These are phyloP conservation scores for Tragelaphus buxtoni DNA, from an alignment of 2,113 vertebrate genomes.

Conservation along the genomic window DNA sequence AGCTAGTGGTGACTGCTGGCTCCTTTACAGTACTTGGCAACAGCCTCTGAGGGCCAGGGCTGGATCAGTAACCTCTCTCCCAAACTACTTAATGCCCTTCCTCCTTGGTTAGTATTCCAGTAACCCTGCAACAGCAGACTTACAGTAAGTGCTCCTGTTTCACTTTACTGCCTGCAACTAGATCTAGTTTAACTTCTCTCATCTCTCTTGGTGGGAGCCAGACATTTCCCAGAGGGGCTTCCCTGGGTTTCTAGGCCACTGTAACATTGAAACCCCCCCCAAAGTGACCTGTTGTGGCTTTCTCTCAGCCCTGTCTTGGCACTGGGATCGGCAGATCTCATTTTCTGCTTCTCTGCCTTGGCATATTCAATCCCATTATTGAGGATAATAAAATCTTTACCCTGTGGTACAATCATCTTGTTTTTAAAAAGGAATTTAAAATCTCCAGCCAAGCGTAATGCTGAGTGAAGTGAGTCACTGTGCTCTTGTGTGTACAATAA, in stretches of 20 bases:
- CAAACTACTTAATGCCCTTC: background rate
- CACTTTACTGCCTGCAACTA: background rate
- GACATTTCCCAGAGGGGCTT: background rate
- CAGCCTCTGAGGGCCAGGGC: background rate
- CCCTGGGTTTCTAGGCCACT: background rate
- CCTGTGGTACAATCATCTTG: constrained; percentile 48
- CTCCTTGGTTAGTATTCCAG: background rate
- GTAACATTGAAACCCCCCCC: background rate
- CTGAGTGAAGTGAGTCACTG: constrained; percentile 56
- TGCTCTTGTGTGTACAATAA: constrained; percentile 51
- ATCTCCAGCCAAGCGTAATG: constrained; percentile 52
- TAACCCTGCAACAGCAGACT: background rate
- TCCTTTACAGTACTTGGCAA: background rate
- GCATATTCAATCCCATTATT: constrained; percentile 48
- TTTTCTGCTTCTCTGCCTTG: constrained; percentile 51
- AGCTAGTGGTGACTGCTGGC: background rate
- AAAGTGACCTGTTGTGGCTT: background rate
- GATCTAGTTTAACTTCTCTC: background rate
- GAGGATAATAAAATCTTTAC: constrained; percentile 63
- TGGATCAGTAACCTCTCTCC: background rate
- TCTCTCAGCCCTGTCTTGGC: constrained; percentile 9
- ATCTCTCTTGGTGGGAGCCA: background rate
- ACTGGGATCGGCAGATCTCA: constrained; percentile 34
- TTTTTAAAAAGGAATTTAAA: constrained; percentile 68
- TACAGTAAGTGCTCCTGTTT: background rate